Conservation (phyloP, 2,113 vertebrate species). For the Scalopus aquaticus region DNA sequence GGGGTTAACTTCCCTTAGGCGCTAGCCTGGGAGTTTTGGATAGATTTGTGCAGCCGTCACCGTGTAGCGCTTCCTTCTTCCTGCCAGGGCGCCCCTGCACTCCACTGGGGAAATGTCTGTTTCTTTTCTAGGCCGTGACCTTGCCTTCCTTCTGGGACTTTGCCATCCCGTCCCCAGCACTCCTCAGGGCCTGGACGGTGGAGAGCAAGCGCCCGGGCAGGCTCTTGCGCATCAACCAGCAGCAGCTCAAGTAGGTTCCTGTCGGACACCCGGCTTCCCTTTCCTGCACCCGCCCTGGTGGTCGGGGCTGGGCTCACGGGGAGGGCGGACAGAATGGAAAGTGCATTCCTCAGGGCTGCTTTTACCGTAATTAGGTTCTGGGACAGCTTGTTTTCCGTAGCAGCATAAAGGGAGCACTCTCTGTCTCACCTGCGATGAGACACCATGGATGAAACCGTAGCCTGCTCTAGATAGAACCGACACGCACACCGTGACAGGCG, state of each 20-base stretch:
- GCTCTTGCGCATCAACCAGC: conserved; percentile 87
- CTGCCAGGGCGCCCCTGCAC: not conserved
- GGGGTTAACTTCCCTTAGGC: not conserved
- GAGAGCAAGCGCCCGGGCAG: conserved; percentile 85
- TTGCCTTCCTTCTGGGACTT: conserved; percentile 85
- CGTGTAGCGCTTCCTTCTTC: not conserved
- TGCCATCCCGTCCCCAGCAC: conserved; percentile 83
- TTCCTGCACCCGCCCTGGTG: fast-evolving
- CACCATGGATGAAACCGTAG: no score
- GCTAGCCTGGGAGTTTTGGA: not conserved
- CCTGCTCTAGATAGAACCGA: not conserved
- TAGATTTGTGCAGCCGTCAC: not conserved
- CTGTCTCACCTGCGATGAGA: no score
- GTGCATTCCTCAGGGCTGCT: fast-evolving
- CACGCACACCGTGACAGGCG: no score
- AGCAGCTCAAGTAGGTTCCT: conserved; percentile 86
- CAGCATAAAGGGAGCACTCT: not conserved
- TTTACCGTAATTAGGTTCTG: not conserved
- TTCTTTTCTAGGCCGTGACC: conserved; percentile 86
- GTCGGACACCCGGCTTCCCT: fast-evolving
- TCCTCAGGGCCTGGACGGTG: conserved; percentile 93
- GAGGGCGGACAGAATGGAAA: not conserved
- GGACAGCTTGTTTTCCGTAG: not conserved
- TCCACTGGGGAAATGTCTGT: not conserved
- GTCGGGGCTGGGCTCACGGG: not conserved